These are phyloP conservation scores for Scylla paramamosain DNA, from an alignment of 1,140 invertebrate species.

Conservation along the genomic window DNA sequence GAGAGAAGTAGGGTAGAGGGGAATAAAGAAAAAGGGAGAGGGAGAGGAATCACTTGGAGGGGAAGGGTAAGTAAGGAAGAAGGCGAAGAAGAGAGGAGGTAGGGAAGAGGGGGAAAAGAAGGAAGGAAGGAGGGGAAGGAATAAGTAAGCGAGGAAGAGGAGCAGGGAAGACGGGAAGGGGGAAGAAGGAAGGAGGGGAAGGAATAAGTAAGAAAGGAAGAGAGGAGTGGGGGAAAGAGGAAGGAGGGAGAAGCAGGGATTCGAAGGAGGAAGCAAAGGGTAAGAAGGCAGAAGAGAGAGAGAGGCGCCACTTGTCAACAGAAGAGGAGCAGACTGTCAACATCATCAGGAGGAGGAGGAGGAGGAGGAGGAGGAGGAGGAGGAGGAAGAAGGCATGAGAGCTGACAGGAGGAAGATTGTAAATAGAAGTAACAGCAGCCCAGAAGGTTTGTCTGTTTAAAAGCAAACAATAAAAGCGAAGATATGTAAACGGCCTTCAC, in stretches of 20 bases:
- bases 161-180: no score
- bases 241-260: neutral
- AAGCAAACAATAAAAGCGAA: neutral
- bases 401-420: neutral
- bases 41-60: no score
- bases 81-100: no score
- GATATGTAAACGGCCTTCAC: neutral
- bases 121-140: no score
- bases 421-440: neutral
- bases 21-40: no score
- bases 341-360: neutral
- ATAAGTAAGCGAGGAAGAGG: no score
- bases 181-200: no score
- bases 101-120: no score
- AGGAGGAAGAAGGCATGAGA: neutral
- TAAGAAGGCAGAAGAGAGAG: neutral
- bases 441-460: neutral
- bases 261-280: neutral
- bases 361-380: conserved; percentile 22
- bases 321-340: neutral
- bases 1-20: no score
- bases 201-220: no score
- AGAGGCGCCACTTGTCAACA: neutral
- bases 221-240: neutral
- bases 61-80: no score